phyloP scores from a whole-genome alignment of 2,888 invertebrate genomes.

The Sinopyrophorus schimmeli region DNA sequence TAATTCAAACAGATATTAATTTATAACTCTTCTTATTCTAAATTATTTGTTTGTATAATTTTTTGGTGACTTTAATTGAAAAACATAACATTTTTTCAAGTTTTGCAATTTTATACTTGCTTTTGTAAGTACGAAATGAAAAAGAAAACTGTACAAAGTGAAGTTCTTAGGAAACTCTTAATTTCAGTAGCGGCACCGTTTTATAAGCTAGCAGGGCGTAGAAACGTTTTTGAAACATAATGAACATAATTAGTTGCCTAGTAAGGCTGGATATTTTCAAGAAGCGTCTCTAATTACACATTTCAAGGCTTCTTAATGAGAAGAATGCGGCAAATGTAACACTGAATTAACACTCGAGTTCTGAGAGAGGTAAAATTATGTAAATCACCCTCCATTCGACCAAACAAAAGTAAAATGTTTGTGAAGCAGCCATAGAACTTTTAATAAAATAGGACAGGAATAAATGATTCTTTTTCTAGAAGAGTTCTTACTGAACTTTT shows the following conservation, averaged over 20 bases:
- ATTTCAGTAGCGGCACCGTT: slow-evolving; percentile 7
- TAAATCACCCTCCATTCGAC: slow-evolving; percentile 6
- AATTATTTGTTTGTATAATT: no score
- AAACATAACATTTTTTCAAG: no score
- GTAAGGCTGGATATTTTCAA: slow-evolving; percentile 3
- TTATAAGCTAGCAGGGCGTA: slow-evolving; percentile 6
- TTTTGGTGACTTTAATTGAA: no score
- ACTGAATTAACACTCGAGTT: neutral
- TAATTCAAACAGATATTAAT: no score
- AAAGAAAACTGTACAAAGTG: no score
- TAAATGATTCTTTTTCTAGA: slow-evolving; percentile 5
- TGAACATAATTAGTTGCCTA: slow-evolving; percentile 17
- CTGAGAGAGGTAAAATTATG: slow-evolving; percentile 6
- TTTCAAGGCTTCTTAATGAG: slow-evolving; percentile 12
- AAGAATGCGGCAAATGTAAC: slow-evolving; percentile 7
- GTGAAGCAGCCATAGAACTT: slow-evolving; percentile 4
- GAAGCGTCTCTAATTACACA: slow-evolving; percentile 19
- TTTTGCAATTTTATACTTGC: no score
- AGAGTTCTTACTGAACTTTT: neutral
- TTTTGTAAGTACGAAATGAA: no score
- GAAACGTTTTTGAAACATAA: slow-evolving; percentile 11
- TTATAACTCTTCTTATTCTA: no score
- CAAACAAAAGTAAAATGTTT: slow-evolving; percentile 8
- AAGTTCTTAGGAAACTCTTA: slow-evolving; percentile 4
- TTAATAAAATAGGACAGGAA: slow-evolving; percentile 11